Conservation (phyloP, 2,113 vertebrate species). For the Turdus rufiventris region DNA sequence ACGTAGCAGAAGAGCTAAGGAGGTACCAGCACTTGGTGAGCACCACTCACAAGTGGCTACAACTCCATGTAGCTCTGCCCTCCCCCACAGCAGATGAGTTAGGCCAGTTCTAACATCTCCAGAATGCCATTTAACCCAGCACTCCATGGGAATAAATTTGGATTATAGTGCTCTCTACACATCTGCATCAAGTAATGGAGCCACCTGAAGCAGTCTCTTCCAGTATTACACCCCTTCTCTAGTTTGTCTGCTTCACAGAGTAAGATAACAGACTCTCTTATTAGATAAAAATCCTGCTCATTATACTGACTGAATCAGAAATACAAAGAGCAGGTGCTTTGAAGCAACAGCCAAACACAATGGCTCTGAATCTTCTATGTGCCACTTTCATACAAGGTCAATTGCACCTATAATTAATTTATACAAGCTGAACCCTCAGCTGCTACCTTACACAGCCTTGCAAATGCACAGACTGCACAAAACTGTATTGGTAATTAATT, state of each 20-base stretch:
- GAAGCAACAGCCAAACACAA: neutral
- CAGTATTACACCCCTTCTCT: neutral
- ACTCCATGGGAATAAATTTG: neutral
- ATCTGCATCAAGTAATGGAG: neutral
- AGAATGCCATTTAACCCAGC: neutral
- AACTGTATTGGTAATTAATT: slow-evolving; percentile 34
- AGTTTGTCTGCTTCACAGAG: neutral
- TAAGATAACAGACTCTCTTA: neutral
- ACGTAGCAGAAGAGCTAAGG: neutral
- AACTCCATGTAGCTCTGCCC: neutral
- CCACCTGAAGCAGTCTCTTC: neutral
- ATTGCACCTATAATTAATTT: slow-evolving; percentile 33
- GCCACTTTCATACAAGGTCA: slow-evolving; percentile 1
- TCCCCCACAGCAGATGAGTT: neutral
- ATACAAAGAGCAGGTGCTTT: neutral
- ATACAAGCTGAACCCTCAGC: slow-evolving; percentile 5
- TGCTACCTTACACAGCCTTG: neutral
- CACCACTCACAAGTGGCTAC: neutral
- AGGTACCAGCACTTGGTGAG: neutral
- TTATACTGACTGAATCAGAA: neutral
- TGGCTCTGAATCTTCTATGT: neutral
- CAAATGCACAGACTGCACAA: neutral
- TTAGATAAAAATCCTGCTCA: neutral
- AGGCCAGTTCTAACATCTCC: neutral
- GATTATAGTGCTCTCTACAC: neutral